Conservation (phyloP, 2,113 vertebrate genomes). For the Chaenogobius annularis region DNA sequence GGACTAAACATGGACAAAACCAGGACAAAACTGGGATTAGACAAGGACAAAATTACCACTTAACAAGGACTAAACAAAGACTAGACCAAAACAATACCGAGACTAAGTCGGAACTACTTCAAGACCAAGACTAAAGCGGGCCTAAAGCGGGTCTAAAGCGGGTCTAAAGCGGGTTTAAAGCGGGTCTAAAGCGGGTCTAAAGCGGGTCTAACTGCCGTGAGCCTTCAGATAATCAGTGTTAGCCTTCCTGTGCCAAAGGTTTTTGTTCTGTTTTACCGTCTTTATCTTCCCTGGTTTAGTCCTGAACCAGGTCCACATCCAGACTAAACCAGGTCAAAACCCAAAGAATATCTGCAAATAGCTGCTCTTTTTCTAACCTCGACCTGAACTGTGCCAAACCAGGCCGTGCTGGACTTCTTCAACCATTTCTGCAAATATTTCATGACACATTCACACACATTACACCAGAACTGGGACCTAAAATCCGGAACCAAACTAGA, state of each 20-base stretch:
- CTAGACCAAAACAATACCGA: background rate
- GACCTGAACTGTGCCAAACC: conserved; percentile 1
- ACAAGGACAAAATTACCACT: background rate
- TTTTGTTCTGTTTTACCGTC: background rate
- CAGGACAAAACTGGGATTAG: background rate
- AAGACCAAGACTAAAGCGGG: background rate
- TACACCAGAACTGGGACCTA: too few relatives aligned
- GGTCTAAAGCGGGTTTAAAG: background rate
- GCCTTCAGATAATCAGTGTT: background rate
- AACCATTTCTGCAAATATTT: background rate
- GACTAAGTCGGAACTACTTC: background rate
- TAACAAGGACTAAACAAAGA: background rate
- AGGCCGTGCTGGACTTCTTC: background rate
- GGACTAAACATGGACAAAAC: background rate
- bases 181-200: background rate
- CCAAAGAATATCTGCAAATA: background rate
- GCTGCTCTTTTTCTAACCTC: background rate
- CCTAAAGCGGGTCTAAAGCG: background rate
- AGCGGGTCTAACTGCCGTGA: background rate
- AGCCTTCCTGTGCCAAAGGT: background rate
- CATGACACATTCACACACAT: too few relatives aligned
- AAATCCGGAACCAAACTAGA: too few relatives aligned
- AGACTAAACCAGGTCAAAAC: background rate
- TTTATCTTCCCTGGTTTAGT: background rate
- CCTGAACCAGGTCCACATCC: background rate